These are phyloP conservation scores for Autographa gamma DNA, from an alignment of 2,888 invertebrate genomes.

Conservation along the genomic window DNA sequence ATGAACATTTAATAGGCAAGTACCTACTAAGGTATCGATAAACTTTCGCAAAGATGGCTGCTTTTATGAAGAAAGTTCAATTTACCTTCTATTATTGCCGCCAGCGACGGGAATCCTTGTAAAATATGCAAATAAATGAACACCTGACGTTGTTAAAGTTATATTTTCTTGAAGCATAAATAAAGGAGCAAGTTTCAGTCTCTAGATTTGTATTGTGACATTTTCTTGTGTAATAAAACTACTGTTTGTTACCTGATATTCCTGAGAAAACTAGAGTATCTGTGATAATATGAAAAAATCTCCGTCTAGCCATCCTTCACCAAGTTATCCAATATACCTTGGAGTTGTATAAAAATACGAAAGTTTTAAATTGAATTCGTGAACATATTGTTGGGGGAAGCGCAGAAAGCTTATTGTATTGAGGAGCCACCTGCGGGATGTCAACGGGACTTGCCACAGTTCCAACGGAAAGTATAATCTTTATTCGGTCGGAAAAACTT, in stretches of 20 bases:
- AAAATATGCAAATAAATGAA: constrained; percentile 45
- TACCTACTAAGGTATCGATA: constrained; percentile 6
- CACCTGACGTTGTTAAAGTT: constrained; percentile 19
- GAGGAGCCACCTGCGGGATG: constrained; percentile 63
- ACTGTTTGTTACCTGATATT: constrained; percentile 21
- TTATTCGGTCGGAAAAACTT: constrained; percentile 44
- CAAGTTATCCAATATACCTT: constrained; percentile 65
- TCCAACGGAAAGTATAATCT: constrained; percentile 42
- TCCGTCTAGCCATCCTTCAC: constrained; percentile 41
- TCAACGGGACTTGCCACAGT: constrained; percentile 50
- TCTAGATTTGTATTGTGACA: constrained; percentile 22
- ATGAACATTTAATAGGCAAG: constrained; percentile 18
- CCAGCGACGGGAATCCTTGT: constrained; percentile 43
- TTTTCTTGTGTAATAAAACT: constrained; percentile 41
- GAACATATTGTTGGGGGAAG: constrained; percentile 58
- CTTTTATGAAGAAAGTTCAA: background rate
- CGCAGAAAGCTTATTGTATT: constrained; percentile 61
- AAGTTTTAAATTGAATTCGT: constrained; percentile 77
- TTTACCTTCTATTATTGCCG: constrained; percentile 20
- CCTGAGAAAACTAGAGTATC: constrained; percentile 27
- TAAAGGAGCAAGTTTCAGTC: constrained; percentile 33
- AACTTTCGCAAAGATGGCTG: constrained; percentile 17
- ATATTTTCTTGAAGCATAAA: constrained; percentile 32
- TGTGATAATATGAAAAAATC: constrained; percentile 17
- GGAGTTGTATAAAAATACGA: constrained; percentile 65